A percentile compares a stretch with the other conserved stretches of the same genome.
phyloP scores from a whole-genome alignment of 2,888 invertebrate genomes.

The Melanotus villosus region DNA sequence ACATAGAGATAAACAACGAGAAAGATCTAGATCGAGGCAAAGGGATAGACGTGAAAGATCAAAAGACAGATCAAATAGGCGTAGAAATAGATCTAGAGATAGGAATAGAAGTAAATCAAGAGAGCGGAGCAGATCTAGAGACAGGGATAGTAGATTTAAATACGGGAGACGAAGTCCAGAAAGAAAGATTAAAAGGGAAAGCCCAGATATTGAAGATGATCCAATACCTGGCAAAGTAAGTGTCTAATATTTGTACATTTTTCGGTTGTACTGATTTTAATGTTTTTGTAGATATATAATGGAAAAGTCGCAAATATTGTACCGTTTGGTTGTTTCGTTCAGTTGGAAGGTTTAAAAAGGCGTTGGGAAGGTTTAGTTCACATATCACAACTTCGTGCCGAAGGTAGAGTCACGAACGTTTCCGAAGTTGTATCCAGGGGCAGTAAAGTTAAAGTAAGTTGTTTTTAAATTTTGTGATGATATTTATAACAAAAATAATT shows the following conservation, averaged over 20 bases:
- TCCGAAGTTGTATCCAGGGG: slow-evolving; percentile 94
- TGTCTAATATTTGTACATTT: no score
- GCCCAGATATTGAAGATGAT: slow-evolving; percentile 77
- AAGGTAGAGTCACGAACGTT: slow-evolving; percentile 95
- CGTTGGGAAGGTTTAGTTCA: slow-evolving; percentile 97
- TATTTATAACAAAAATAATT: slow-evolving; percentile 5
- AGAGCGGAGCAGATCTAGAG: slow-evolving; percentile 49
- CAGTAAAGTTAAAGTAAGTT: slow-evolving; percentile 84
- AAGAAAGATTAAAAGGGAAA: slow-evolving; percentile 58
- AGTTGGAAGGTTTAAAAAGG: slow-evolving; percentile 90
- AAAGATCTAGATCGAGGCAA: slow-evolving; percentile 60
- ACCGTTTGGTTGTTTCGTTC: slow-evolving; percentile 98
- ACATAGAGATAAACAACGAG: slow-evolving; percentile 54
- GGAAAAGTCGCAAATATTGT: slow-evolving; percentile 97
- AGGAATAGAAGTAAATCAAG: slow-evolving; percentile 55
- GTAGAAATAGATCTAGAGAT: slow-evolving; percentile 51
- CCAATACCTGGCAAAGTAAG: slow-evolving; percentile 82
- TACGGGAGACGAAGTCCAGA: slow-evolving; percentile 53
- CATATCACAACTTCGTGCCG: slow-evolving; percentile 93
- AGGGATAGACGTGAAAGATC: slow-evolving; percentile 59
- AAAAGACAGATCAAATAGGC: slow-evolving; percentile 52
- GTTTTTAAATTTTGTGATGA: not conserved
- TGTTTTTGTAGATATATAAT: slow-evolving; percentile 84
- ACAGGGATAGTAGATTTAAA: not conserved
- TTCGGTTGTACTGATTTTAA: no score